Percentiles rank a stretch among this genome's conserved stretches.
phyloP scores from a whole-genome alignment of 2,888 invertebrate genomes.

The Eupithecia abbreviata region DNA sequence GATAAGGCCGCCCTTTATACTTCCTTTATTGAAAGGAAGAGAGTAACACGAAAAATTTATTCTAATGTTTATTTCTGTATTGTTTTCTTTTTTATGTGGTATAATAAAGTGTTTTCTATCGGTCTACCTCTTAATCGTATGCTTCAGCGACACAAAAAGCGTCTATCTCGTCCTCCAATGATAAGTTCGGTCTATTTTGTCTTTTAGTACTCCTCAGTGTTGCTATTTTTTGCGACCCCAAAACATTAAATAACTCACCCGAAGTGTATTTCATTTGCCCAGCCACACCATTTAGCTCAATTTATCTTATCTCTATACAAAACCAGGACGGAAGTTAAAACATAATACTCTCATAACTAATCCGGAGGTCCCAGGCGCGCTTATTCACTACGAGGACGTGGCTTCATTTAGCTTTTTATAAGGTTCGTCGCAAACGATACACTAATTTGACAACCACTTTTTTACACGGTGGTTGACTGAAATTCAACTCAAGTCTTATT shows the following conservation, averaged over 20 bases:
- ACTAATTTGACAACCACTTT: neutral
- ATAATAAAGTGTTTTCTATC: no score
- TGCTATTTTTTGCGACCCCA: conserved; percentile 1
- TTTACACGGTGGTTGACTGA: neutral
- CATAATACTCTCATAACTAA: conserved; percentile 46
- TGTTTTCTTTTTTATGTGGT: no score
- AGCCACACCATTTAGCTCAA: conserved; percentile 35
- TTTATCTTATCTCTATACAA: conserved; percentile 42
- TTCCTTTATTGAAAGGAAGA: no score
- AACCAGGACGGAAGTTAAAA: conserved; percentile 42
- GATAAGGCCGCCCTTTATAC: no score
- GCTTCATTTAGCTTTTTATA: conserved; percentile 58
- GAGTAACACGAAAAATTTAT: no score
- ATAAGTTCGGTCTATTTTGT: neutral
- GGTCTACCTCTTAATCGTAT: no score
- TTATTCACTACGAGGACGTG: conserved; percentile 55
- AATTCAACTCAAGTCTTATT: no score
- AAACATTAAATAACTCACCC: conserved; percentile 26
- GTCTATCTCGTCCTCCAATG: no score
- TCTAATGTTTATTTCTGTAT: no score
- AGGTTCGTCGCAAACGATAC: neutral
- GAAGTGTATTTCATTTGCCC: conserved; percentile 33
- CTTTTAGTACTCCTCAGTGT: neutral
- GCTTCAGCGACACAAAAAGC: no score
- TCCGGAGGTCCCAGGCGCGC: conserved; percentile 42